Base-by-base conservation (phyloP, 1,140 invertebrate genomes). In the Dendrolimus punctatus region DNA sequence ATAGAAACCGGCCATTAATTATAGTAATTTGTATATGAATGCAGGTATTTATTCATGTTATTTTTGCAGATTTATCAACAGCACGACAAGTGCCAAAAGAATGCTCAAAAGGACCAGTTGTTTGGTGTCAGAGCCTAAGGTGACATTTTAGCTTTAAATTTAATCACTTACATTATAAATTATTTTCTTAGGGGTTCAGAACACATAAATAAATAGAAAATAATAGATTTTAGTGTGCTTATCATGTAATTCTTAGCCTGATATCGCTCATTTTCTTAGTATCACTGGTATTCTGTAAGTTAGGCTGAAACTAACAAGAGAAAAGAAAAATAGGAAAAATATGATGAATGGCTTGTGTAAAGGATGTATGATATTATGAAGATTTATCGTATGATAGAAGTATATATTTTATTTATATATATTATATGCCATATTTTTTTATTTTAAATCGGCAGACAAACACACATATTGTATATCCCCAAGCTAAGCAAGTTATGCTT, bases 81-180 rank as follows among this genome's bases (percentile, higher is more conserved):
- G 80, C 76, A 8, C 66, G 76, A 57, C 81, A 82, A 62, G 53
- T 77, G 48, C 75, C 82, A 57, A 81, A 80, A 64, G 78, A 85
- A 78, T 85, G 82, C 57, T 57, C 69, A 5, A 79, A 79, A 51
- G 82, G 82, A 46, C 82, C 82, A 6, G 56, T 62, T 46, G 74
- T 79, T 59, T 85, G 82, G 82, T 85, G 82, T 68, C 56, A 73
- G 56, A 76, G 47, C 55, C 57, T 85, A 9, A 85, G 68, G 82
- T 85, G 64, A 78, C 75, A 73, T 6, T 8, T 41, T 8, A 6
- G 42, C 23, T 40, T 40, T 39, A 38, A 6, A 39, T 42, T 42
- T 3, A 7, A 8, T 42, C 41, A 7, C 5, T 42, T 42, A 7
- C 8, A 8, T n/a, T 6, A 10, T 46, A 23, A 46, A 8, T 5